Evolutionary conservation across 2,797 vertebrate genomes (phyloP).

Genomic region (Notolabrus celidotus): DNA sequence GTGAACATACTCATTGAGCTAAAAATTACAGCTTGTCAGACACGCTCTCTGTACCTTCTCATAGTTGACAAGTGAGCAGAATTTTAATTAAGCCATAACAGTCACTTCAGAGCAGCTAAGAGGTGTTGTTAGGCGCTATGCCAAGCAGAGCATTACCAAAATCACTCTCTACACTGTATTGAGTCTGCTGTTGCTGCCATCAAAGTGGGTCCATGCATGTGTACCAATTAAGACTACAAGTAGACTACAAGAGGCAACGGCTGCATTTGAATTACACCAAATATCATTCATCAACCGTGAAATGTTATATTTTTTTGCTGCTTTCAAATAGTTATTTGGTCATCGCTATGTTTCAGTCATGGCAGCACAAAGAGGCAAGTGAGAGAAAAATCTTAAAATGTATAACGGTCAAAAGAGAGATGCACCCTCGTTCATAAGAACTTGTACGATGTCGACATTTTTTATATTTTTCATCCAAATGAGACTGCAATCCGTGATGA

Average conservation of each 20-base stretch:
- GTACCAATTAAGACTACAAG: neutral
- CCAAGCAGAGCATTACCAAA: conserved; percentile 25
- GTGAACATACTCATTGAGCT: conserved; percentile 29
- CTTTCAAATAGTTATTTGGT: too few species aligned
- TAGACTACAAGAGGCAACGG: neutral
- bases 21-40: conserved; percentile 53
- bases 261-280: neutral
- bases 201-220: neutral
- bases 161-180: conserved; percentile 14
- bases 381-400: too few species aligned
- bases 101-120: conserved; percentile 37
- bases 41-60: conserved; percentile 34
- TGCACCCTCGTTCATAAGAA: too few species aligned
- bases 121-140: conserved; percentile 24
- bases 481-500: too few species aligned
- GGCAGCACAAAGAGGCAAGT: too few species aligned
- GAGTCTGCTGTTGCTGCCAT: neutral
- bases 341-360: too few species aligned
- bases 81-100: conserved; percentile 43
- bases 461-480: too few species aligned
- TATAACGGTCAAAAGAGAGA: too few species aligned
- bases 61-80: conserved; percentile 46
- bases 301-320: too few species aligned
- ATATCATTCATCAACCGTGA: neutral
- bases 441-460: too few species aligned